Conservation (phyloP, 2,888 invertebrate species). For the Microplitis deprimator region DNA sequence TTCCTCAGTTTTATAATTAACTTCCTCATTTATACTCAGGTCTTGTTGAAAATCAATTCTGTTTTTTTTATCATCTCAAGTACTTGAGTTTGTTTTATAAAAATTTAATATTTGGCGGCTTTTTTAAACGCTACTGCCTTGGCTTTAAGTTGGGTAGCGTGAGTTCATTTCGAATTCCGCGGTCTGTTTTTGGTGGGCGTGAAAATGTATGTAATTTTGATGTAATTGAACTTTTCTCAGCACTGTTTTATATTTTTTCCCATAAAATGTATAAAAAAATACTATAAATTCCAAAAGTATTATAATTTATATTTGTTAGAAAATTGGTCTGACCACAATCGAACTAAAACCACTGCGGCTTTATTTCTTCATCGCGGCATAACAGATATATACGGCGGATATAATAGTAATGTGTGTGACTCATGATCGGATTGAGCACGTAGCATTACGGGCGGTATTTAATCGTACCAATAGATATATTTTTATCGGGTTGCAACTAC, state of each 20-base stretch:
- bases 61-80: too few relatives aligned
- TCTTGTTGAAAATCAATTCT: too few relatives aligned
- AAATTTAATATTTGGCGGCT: too few relatives aligned
- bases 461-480: slow-evolving; percentile 43
- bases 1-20: too few relatives aligned
- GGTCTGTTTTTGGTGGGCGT: too few relatives aligned
- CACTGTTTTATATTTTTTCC: not conserved
- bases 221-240: too few relatives aligned
- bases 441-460: slow-evolving; percentile 42
- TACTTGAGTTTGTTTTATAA: too few relatives aligned
- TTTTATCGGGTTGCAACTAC: slow-evolving; percentile 35
- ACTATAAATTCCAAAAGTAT: not conserved
- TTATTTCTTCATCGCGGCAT: slow-evolving; percentile 10
- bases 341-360: not conserved
- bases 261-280: not conserved
- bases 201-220: too few relatives aligned
- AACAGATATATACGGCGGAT: slow-evolving; percentile 3
- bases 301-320: not conserved
- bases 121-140: too few relatives aligned
- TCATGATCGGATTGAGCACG: slow-evolving; percentile 28
- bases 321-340: slow-evolving; percentile 1
- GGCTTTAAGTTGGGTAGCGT: too few relatives aligned
- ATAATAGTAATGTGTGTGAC: slow-evolving; percentile 1
- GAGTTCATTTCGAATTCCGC: too few relatives aligned
- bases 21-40: too few relatives aligned